Evolutionary conservation across 1,140 invertebrate genomes (phyloP).

Genomic region (Nebria ingens): DNA sequence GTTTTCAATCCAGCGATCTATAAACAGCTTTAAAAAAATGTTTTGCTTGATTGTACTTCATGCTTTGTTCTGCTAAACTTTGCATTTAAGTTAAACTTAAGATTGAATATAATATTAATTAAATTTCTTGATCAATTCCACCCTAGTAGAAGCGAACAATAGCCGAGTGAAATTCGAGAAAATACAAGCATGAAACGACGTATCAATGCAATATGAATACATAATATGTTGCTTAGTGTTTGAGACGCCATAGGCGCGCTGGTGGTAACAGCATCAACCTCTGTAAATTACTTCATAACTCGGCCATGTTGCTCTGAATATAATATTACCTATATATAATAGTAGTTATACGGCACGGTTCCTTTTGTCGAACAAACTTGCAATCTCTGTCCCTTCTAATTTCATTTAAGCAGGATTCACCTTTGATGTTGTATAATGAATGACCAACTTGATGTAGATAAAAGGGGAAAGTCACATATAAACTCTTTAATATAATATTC

Average conservation of each 20-base stretch:
- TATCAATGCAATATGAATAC: background rate
- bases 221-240: background rate
- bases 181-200: background rate
- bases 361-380: constrained; percentile 1
- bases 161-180: background rate
- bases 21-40: too few species aligned
- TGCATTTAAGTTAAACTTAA: too few species aligned
- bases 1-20: too few species aligned
- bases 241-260: too few species aligned
- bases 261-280: too few species aligned
- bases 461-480: background rate
- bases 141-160: background rate
- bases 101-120: too few species aligned
- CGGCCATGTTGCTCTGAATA: background rate
- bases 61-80: too few species aligned
- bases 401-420: constrained; percentile 7
- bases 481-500: constrained; percentile 9
- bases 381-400: constrained; percentile 6
- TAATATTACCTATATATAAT: too few species aligned
- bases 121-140: background rate
- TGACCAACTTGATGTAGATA: background rate
- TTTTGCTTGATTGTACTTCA: too few species aligned
- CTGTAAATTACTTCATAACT: constrained; percentile 5
- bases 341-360: too few species aligned
- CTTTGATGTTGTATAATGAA: constrained; percentile 8